Conservation (phyloP, 2,888 invertebrate species). For the Cecidostiba fungosa region DNA sequence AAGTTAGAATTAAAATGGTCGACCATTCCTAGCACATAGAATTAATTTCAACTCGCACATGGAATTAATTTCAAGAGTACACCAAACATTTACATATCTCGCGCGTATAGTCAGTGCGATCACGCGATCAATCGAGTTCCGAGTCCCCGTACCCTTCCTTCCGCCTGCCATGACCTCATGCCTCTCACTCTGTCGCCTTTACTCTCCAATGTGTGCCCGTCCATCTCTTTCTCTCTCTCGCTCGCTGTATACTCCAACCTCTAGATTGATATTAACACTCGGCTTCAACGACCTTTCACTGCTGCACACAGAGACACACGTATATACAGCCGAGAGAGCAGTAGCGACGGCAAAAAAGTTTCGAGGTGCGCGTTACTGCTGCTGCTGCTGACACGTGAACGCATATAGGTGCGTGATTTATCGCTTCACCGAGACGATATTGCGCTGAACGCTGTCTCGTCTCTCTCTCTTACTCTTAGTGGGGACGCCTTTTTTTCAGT, state of each 20-base stretch:
- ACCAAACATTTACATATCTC: background rate
- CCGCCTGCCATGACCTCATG: slow-evolving; percentile 38
- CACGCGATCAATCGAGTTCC: slow-evolving; percentile 41
- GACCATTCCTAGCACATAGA: background rate
- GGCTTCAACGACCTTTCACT: slow-evolving; percentile 59
- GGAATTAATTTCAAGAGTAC: background rate
- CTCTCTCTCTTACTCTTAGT: background rate
- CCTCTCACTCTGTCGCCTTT: slow-evolving; percentile 20
- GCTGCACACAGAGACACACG: background rate
- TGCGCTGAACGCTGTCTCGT: background rate
- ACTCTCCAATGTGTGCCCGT: background rate
- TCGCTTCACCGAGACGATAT: background rate
- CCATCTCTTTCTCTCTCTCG: background rate
- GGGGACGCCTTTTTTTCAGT: background rate
- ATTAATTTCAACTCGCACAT: too few species aligned
- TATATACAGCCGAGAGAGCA: background rate
- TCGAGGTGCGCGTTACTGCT: slow-evolving; percentile 25
- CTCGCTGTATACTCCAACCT: background rate
- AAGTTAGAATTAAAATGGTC: background rate
- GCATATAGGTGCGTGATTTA: slow-evolving; percentile 36
- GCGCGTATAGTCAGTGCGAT: background rate
- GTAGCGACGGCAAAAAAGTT: slow-evolving; percentile 7
- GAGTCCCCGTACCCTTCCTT: slow-evolving; percentile 43
- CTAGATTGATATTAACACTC: slow-evolving; percentile 51
- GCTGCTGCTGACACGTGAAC: background rate